These are phyloP conservation scores for Eristalinus aeneus DNA, from an alignment of 2,888 invertebrate genomes.

Conservation along the genomic window DNA sequence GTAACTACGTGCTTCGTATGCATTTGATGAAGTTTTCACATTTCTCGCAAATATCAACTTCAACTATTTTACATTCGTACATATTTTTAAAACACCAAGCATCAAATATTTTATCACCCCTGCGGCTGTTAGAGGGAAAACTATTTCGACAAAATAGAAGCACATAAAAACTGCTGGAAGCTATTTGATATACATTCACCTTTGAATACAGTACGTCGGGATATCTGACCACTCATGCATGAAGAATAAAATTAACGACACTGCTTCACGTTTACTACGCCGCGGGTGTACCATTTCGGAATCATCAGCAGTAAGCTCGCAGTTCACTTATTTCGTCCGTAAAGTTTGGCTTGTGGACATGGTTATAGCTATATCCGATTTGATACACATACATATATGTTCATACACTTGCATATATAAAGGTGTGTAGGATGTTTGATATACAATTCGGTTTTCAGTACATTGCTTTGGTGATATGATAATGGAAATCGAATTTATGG, in stretches of 20 bases:
- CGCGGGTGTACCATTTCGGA: slow-evolving; percentile 16
- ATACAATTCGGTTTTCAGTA: slow-evolving; percentile 51
- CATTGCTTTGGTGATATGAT: slow-evolving; percentile 58
- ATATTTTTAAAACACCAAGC: not conserved
- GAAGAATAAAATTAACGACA: slow-evolving; percentile 38
- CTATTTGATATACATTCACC: slow-evolving; percentile 6
- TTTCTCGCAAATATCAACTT: not conserved
- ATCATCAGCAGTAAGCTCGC: slow-evolving; percentile 36
- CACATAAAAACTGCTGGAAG: slow-evolving; percentile 49
- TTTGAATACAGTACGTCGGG: not conserved
- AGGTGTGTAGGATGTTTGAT: not conserved
- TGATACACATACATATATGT: too few species aligned
- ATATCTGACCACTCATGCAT: slow-evolving; percentile 25
- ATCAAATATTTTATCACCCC: slow-evolving; percentile 1
- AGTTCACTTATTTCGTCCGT: slow-evolving; percentile 39
- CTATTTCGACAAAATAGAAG: slow-evolving; percentile 41
- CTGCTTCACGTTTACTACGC: not conserved
- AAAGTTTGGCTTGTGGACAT: slow-evolving; percentile 24
- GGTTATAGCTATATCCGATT: not conserved
- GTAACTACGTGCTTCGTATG: too few species aligned
- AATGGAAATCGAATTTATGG: slow-evolving; percentile 30
- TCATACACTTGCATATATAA: too few species aligned
- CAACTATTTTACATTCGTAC: not conserved
- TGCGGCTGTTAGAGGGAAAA: slow-evolving; percentile 27
- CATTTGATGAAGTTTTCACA: not conserved